Conservation (phyloP, 2,113 vertebrate genomes). For the Pluvianellus socialis region DNA sequence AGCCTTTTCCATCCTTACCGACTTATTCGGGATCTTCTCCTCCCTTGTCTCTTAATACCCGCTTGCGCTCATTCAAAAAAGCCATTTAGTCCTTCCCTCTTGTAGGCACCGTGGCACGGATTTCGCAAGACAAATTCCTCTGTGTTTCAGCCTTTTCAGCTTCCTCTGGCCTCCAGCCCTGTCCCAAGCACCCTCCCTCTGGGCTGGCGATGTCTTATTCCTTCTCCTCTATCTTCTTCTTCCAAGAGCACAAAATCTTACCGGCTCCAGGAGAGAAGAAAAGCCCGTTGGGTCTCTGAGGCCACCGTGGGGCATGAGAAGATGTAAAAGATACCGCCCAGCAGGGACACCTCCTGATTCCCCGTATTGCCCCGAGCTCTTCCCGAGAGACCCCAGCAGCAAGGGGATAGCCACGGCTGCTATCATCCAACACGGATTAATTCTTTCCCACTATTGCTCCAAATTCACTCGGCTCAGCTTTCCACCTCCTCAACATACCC, state of each 20-base stretch:
- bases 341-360: neutral
- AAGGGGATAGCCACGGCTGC: accelerated
- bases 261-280: neutral
- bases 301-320: neutral
- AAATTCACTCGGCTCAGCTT: neutral
- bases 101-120: neutral
- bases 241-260: neutral
- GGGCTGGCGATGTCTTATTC: neutral
- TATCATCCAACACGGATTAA: neutral
- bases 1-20: neutral
- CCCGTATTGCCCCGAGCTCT: neutral
- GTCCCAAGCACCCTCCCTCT: accelerated
- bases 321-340: neutral
- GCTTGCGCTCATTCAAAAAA: neutral
- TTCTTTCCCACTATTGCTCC: neutral
- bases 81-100: neutral
- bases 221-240: neutral
- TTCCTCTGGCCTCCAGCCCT: neutral
- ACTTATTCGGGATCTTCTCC: neutral
- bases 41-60: neutral
- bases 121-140: neutral
- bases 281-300: neutral
- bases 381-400: neutral
- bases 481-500: neutral
- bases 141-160: neutral